Evolutionary conservation across 2,113 vertebrate species (phyloP).

Genomic region (Neotoma lepida): DNA sequence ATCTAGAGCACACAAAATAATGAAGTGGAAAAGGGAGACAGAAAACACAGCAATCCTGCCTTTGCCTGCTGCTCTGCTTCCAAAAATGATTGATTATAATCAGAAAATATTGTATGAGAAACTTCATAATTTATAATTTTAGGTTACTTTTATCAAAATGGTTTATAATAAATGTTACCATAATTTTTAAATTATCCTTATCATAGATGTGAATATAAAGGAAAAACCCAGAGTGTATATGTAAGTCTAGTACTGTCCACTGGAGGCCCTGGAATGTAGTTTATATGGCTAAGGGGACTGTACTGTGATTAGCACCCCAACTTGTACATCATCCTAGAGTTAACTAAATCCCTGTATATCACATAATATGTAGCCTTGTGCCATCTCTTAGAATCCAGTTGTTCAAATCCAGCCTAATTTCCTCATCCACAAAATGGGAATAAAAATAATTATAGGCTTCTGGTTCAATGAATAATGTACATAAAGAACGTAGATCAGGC

Average conservation of each 20-base stretch:
- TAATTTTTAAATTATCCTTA: not conserved
- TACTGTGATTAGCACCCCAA: slow-evolving; percentile 18
- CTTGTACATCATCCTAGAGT: not conserved
- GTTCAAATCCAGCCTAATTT: not conserved
- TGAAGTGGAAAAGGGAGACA: slow-evolving; percentile 41
- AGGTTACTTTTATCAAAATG: not conserved
- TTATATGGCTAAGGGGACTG: not conserved
- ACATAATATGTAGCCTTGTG: not conserved
- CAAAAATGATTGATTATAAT: not conserved
- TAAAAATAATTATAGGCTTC: slow-evolving; percentile 52
- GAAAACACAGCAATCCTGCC: slow-evolving; percentile 9
- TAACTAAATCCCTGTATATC: not conserved
- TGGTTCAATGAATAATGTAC: slow-evolving; percentile 27
- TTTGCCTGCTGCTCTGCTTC: not conserved
- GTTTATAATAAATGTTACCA: not conserved
- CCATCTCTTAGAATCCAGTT: not conserved
- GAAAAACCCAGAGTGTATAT: not conserved
- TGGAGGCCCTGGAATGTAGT: not conserved
- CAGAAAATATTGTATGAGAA: not conserved
- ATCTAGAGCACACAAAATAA: slow-evolving; percentile 21
- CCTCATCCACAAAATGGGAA: slow-evolving; percentile 9
- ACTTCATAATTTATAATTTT: not conserved
- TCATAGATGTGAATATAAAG: not conserved
- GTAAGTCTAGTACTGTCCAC: not conserved
- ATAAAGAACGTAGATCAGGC: slow-evolving; percentile 40